Percentiles rank a stretch among this genome's conserved stretches.
Evolutionary conservation across 2,888 invertebrate species (phyloP).

Genomic region (Nephrotoma appendiculata): DNA sequence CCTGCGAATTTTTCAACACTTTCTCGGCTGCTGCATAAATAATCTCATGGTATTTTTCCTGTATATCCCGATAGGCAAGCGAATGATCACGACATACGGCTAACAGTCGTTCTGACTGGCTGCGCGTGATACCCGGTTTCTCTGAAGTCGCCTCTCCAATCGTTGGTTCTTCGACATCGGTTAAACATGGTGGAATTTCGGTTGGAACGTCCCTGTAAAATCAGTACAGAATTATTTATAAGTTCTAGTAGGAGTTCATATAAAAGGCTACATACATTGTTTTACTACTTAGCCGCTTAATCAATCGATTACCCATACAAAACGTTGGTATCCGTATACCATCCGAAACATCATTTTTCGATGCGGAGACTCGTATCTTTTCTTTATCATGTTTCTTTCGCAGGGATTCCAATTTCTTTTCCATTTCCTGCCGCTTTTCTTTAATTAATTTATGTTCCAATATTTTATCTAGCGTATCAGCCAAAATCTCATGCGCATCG

Average conservation of each 20-base stretch:
- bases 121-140: conserved; percentile 35
- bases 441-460: conserved; percentile 67
- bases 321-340: conserved; percentile 55
- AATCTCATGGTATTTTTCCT: conserved; percentile 71
- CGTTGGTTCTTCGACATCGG: conserved; percentile 22
- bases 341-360: conserved; percentile 40
- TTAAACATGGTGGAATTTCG: conserved; percentile 33
- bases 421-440: conserved; percentile 69
- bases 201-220: conserved; percentile 26
- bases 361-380: conserved; percentile 41
- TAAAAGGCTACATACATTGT: conserved; percentile 48
- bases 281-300: conserved; percentile 61
- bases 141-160: conserved; percentile 27
- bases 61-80: conserved; percentile 55
- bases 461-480: conserved; percentile 66
- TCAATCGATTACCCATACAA: conserved; percentile 56
- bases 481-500: conserved; percentile 37
- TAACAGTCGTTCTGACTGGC: conserved; percentile 47
- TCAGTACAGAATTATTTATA: conserved; percentile 2
- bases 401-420: conserved; percentile 73
- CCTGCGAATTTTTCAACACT: conserved; percentile 61
- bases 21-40: conserved; percentile 67
- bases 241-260: conserved; percentile 12
- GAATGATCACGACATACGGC: conserved; percentile 52
- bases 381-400: conserved; percentile 73